Percentiles rank a stretch among this genome's conserved stretches.
phyloP scores from a whole-genome alignment of 2,797 vertebrate genomes.

The Catamblyrhynchus diadema region DNA sequence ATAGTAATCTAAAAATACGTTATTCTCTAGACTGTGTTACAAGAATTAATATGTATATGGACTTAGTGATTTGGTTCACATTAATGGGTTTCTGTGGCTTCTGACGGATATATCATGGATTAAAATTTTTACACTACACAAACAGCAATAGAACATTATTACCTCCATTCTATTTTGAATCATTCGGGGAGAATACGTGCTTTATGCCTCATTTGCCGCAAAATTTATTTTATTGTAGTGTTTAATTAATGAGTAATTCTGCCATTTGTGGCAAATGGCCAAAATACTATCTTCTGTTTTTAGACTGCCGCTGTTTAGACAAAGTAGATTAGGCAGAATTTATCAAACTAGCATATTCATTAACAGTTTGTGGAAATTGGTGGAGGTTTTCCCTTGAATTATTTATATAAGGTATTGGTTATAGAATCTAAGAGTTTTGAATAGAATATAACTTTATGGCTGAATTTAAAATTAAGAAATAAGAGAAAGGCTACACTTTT shows the following conservation, averaged over 20 bases:
- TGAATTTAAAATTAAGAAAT: background rate
- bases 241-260: constrained; percentile 71
- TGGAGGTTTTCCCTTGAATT: constrained; percentile 43
- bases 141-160: constrained; percentile 28
- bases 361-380: constrained; percentile 37
- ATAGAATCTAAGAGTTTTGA: constrained; percentile 32
- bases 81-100: constrained; percentile 1
- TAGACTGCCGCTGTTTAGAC: constrained; percentile 38
- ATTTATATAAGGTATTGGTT: constrained; percentile 13
- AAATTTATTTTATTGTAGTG: constrained; percentile 68
- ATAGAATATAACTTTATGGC: background rate
- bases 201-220: constrained; percentile 69
- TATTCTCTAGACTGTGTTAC: background rate
- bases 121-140: constrained; percentile 17
- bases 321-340: constrained; percentile 52
- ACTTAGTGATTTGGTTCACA: constrained; percentile 3
- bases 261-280: constrained; percentile 63
- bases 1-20: background rate
- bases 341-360: constrained; percentile 41
- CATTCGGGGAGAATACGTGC: constrained; percentile 48
- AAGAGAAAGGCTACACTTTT: background rate
- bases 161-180: constrained; percentile 54
- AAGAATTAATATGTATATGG: constrained; percentile 19
- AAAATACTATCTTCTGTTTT: constrained; percentile 59
- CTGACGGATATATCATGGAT: background rate